Percentiles rank a stretch among this genome's conserved stretches.
phyloP scores from a whole-genome alignment of 2,113 vertebrate genomes.

The Aplodontia rufa region DNA sequence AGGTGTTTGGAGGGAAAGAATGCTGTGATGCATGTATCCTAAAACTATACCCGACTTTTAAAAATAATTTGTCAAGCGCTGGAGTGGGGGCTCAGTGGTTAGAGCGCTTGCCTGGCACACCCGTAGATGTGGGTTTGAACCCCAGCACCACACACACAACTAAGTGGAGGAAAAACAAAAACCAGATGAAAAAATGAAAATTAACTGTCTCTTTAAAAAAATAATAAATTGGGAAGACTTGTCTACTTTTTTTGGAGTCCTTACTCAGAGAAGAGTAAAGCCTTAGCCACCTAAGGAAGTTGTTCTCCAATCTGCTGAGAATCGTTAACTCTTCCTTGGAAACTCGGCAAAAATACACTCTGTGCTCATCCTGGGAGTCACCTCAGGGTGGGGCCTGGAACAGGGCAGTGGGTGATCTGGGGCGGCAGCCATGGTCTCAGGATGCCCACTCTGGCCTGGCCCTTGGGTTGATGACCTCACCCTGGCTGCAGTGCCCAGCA shows the following conservation, averaged over 20 bases:
- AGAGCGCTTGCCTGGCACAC: too few species aligned
- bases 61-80: too few species aligned
- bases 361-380: background rate
- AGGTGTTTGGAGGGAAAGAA: background rate
- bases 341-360: background rate
- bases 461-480: background rate
- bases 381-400: background rate
- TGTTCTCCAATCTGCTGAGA: background rate
- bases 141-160: too few species aligned
- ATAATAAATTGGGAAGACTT: background rate
- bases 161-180: too few species aligned
- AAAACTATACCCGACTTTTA: background rate
- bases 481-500: background rate
- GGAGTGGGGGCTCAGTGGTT: too few species aligned
- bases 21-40: accelerated
- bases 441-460: background rate
- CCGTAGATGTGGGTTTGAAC: too few species aligned
- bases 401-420: background rate
- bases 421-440: background rate
- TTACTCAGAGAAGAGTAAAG: background rate
- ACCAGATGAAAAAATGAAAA: too few species aligned
- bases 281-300: background rate
- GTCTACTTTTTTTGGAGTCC: background rate
- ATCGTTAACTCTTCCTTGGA: background rate
- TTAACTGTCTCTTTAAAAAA: too few species aligned